Evolutionary conservation across 1,140 invertebrate genomes (phyloP), one percentile per base, ranked within the genome.

Genomic region (Drosophila lowei): DNA sequence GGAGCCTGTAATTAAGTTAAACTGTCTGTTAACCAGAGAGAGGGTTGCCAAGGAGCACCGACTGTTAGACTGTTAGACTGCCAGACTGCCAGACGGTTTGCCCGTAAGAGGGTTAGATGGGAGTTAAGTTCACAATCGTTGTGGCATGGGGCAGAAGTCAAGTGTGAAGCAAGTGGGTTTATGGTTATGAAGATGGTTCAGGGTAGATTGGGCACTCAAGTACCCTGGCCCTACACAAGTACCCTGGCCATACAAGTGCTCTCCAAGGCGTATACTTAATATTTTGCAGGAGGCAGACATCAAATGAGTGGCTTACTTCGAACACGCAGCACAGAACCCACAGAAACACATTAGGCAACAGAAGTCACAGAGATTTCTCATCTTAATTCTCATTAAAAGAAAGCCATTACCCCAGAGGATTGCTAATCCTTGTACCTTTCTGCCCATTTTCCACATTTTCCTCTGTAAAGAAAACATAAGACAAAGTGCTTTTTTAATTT

Each of bases 1-100:
- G 62, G 77, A 60, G 68, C 43, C 77, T 63, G 73, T 85, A 86
- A 86, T 85, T 88, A 88, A 85, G 83, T 88, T 85, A 78, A 88
- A 81, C 65, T 81, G 74, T 64, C 67, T 72, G 80, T 44, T 54
- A 68, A 53, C 72, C 53, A 38, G 38, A 41, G 18, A 42, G 11
- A 13, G 34, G 3, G 34, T 38, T 38, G 34, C 34, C 34, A 38
- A 38, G 34, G 34, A 38, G 34, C 34, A 13, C 8, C 34, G 11
- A 13, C 34, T 38, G 34, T 38, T 13, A 25, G 34, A 13, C 34
- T 38, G 34, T 38, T 13, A 11, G 9, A 38, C 34, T 53, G 50
- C 28, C 49, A 16, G 54, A 25, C 2, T 13, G 42, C 11, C 28
- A 54, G 54, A 58, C 23, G 49, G 60, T 54, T 47, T 52, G 23